These are phyloP conservation scores for Drosophila sp. DNA, from an alignment of 1,140 invertebrate genomes.

Conservation along the genomic window DNA sequence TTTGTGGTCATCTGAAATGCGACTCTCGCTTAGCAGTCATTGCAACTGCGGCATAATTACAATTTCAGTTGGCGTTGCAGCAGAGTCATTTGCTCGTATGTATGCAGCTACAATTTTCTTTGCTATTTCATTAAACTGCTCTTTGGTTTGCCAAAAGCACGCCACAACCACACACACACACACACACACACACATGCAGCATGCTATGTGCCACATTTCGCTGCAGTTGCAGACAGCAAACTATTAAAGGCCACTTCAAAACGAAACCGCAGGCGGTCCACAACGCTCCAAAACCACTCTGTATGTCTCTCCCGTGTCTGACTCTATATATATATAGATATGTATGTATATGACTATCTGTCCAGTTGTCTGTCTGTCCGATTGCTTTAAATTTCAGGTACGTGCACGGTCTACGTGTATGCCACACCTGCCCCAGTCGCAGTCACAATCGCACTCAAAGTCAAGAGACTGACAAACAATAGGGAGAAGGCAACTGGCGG, in stretches of 20 bases:
- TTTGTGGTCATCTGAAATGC: slow-evolving; percentile 41
- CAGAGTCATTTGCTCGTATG: slow-evolving; percentile 39
- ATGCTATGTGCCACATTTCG: slow-evolving; percentile 40
- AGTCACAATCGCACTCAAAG: slow-evolving; percentile 25
- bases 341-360: slow-evolving; percentile 42
- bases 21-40: slow-evolving; percentile 24
- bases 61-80: slow-evolving; percentile 69
- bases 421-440: slow-evolving; percentile 68
- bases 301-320: slow-evolving; percentile 20
- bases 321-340: slow-evolving; percentile 17
- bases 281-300: slow-evolving; percentile 19
- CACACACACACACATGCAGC: slow-evolving; percentile 21
- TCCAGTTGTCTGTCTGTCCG: slow-evolving; percentile 46
- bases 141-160: slow-evolving; percentile 59
- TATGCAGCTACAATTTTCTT: slow-evolving; percentile 53
- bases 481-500: slow-evolving; percentile 14
- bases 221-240: slow-evolving; percentile 75
- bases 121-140: slow-evolving; percentile 73
- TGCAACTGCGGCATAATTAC: slow-evolving; percentile 75
- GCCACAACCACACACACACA: slow-evolving; percentile 49
- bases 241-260: slow-evolving; percentile 79
- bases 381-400: slow-evolving; percentile 76
- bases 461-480: slow-evolving; percentile 40
- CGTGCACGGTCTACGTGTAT: slow-evolving; percentile 70
- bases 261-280: slow-evolving; percentile 66